Conservation (phyloP, 2,797 vertebrate species). For the Sebastes miniatus region DNA sequence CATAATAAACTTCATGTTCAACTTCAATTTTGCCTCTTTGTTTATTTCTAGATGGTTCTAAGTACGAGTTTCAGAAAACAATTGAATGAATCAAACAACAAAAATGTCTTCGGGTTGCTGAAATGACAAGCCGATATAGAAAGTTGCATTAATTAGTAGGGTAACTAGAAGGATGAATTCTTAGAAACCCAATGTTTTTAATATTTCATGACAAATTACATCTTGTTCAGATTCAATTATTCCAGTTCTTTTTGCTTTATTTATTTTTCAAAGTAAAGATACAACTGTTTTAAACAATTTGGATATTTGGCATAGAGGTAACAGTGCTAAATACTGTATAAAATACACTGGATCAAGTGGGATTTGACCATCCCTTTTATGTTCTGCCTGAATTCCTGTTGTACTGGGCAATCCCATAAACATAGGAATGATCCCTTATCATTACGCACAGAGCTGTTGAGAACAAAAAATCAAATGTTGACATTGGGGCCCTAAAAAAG, state of each 20-base stretch:
- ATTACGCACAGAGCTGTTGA: neutral
- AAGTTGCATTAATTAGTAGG: neutral
- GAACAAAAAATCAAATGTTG: neutral
- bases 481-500: neutral
- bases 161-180: neutral
- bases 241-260: no score
- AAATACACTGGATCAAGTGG: neutral
- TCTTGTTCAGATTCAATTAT: neutral
- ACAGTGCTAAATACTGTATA: neutral
- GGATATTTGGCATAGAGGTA: no score
- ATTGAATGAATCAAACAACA: neutral
- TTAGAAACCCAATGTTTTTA: neutral
- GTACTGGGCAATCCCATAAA: neutral
- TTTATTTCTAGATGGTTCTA: neutral
- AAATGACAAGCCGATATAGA: neutral
- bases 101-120: neutral
- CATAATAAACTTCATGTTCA: neutral
- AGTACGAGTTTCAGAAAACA: neutral
- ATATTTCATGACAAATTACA: no score
- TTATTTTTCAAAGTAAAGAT: no score
- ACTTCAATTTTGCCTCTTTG: neutral
- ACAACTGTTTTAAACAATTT: no score
- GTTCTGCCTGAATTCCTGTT: neutral
- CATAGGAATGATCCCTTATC: neutral
- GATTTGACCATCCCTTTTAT: neutral